Conservation (phyloP, 2,797 vertebrate species). For the Rhinophrynus dorsalis region DNA sequence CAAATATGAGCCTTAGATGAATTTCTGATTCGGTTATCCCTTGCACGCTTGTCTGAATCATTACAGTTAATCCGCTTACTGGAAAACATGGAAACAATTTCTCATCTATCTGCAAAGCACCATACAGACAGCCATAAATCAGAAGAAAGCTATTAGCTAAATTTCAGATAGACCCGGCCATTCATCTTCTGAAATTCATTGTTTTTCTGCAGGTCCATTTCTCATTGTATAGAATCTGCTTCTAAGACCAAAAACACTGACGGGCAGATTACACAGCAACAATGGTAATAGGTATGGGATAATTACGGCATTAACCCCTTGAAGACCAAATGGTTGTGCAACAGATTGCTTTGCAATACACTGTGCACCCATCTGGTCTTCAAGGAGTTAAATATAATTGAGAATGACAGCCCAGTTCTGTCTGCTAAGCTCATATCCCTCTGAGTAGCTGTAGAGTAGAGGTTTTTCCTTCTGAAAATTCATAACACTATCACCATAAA, state of each 20-base stretch:
- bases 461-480: too few relatives aligned
- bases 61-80: slow-evolving; percentile 68
- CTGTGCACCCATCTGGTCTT: too few relatives aligned
- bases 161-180: neutral
- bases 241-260: neutral
- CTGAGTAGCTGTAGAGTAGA: too few relatives aligned
- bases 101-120: slow-evolving; percentile 5
- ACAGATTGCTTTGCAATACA: too few relatives aligned
- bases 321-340: too few relatives aligned
- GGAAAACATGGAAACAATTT: slow-evolving; percentile 58
- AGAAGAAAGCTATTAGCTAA: slow-evolving; percentile 6
- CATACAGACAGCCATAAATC: slow-evolving; percentile 25
- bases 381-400: too few relatives aligned
- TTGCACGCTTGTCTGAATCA: slow-evolving; percentile 65
- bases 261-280: slow-evolving; percentile 4
- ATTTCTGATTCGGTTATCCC: slow-evolving; percentile 57
- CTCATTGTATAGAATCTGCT: neutral
- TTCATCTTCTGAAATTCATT: slow-evolving; percentile 15
- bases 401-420: too few relatives aligned
- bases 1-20: slow-evolving; percentile 74
- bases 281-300: too few relatives aligned
- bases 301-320: too few relatives aligned
- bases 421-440: too few relatives aligned
- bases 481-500: too few relatives aligned
- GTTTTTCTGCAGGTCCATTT: too few relatives aligned